A percentile compares a stretch with the other conserved stretches of the same genome.
Conservation (phyloP, 1,140 invertebrate species). For the Pogonomyrmex barbatus region DNA sequence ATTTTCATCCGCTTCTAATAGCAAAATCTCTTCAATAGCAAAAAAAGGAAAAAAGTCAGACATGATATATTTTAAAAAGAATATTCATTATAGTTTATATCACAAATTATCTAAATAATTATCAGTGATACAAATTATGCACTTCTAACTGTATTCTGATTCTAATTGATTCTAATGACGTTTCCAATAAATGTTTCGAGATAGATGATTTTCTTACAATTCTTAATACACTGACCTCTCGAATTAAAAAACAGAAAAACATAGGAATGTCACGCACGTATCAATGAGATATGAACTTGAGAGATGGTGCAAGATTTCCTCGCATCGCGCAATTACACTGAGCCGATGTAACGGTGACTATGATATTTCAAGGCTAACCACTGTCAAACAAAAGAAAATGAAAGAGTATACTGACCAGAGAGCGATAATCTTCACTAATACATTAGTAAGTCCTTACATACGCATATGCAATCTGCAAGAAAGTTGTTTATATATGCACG, state of each 20-base stretch:
- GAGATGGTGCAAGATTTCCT: background rate
- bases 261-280: background rate
- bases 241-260: background rate
- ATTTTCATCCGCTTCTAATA: background rate
- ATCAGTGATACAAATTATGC: background rate
- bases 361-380: slow-evolving; percentile 68
- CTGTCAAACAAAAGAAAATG: slow-evolving; percentile 63
- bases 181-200: background rate
- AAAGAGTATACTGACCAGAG: slow-evolving; percentile 27
- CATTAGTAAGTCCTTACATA: background rate
- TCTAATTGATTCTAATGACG: background rate
- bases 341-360: slow-evolving; percentile 28
- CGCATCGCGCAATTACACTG: slow-evolving; percentile 28
- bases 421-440: slow-evolving; percentile 46
- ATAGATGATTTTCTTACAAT: slow-evolving; percentile 18
- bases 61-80: background rate
- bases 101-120: background rate
- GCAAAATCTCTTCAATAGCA: background rate
- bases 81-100: background rate
- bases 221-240: background rate
- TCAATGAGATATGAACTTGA: slow-evolving; percentile 14
- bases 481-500: background rate
- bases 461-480: background rate
- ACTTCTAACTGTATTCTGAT: background rate
- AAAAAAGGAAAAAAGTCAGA: background rate